Conservation (phyloP, 2,888 invertebrate genomes). For the Pterostichus niger region DNA sequence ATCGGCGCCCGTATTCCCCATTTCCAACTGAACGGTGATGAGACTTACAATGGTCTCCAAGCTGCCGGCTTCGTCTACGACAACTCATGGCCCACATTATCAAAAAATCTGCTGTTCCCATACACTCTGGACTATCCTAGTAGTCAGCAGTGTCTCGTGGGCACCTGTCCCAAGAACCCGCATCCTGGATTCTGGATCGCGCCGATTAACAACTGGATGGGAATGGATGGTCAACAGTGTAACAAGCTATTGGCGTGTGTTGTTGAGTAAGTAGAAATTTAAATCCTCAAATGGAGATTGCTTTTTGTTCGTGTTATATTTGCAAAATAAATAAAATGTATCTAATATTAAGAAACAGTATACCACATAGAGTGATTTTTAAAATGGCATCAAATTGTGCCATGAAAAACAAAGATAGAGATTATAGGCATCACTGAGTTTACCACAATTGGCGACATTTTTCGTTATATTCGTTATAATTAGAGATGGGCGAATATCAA, state of each 20-base stretch:
- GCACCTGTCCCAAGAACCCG: conserved; percentile 80
- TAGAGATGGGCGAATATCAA: too few species aligned
- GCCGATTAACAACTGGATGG: conserved; percentile 82
- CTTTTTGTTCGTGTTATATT: too few species aligned
- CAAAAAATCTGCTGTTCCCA: conserved; percentile 81
- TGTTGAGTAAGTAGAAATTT: conserved; percentile 72
- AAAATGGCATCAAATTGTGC: too few species aligned
- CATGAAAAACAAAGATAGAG: too few species aligned
- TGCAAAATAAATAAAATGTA: too few species aligned
- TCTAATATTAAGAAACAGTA: too few species aligned
- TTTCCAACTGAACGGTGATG: conserved; percentile 80
- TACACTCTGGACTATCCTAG: conserved; percentile 83
- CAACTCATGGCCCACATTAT: conserved; percentile 81
- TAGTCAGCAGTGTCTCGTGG: conserved; percentile 79
- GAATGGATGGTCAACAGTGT: conserved; percentile 78
- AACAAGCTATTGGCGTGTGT: conserved; percentile 81
- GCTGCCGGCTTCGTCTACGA: conserved; percentile 81
- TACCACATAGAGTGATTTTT: too few species aligned
- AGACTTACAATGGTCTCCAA: conserved; percentile 80
- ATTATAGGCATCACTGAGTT: too few species aligned
- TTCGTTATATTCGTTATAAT: too few species aligned
- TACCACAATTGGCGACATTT: too few species aligned
- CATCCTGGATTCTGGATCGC: conserved; percentile 83
- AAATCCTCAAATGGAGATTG: too few species aligned
- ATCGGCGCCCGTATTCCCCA: conserved; percentile 79